These are phyloP conservation scores for Pteronura brasiliensis DNA, from an alignment of 2,113 vertebrate species.

Conservation along the genomic window DNA sequence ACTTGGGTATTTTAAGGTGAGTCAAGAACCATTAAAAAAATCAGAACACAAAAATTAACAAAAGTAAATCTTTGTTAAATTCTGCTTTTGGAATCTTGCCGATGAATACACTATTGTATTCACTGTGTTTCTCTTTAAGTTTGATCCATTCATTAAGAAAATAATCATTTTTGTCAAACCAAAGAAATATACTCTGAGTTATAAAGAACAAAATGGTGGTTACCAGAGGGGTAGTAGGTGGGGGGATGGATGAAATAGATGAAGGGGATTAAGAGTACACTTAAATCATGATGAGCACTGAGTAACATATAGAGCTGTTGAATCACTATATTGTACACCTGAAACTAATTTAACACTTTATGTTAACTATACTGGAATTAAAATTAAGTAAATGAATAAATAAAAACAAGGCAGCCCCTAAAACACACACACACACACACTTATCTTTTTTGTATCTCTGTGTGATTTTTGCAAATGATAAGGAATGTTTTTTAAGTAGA, in stretches of 20 bases:
- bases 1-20: neutral
- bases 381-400: neutral
- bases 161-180: neutral
- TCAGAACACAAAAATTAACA: neutral
- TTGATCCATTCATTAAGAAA: neutral
- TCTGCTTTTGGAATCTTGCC: neutral
- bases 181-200: neutral
- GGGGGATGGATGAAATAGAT: neutral
- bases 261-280: neutral
- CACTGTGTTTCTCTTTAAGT: neutral
- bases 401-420: neutral
- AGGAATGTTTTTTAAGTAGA: neutral
- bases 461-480: neutral
- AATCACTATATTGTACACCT: neutral
- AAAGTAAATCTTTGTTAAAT: slow-evolving; percentile 5
- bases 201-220: neutral
- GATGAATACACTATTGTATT: neutral
- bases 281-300: neutral
- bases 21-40: neutral
- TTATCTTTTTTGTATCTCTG: neutral
- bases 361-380: neutral
- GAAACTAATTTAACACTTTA: neutral
- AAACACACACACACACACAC: neutral
- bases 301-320: neutral
- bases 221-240: neutral